Percentiles rank a stretch among this genome's conserved stretches.
These are phyloP conservation scores for Ophion ellenae DNA, from an alignment of 2,888 invertebrate species.

Conservation along the genomic window DNA sequence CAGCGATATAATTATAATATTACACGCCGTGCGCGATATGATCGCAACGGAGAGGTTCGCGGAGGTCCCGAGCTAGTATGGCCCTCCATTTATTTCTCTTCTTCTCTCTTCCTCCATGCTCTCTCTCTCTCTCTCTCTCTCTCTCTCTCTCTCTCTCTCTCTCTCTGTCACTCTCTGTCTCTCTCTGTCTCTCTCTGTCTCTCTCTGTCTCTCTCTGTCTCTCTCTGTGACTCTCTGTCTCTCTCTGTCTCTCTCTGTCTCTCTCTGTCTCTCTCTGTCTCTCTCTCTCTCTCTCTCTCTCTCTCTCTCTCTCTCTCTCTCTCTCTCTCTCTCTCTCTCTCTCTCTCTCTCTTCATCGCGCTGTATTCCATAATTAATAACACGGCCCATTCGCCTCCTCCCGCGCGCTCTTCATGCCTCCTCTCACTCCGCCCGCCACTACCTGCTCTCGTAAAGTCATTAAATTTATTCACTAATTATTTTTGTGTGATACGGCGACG, in stretches of 20 bases:
- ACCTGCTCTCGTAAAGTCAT: slow-evolving; percentile 69
- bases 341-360: slow-evolving; percentile 49
- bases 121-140: slow-evolving; percentile 55
- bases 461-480: slow-evolving; percentile 76
- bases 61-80: slow-evolving; percentile 58
- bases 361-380: slow-evolving; percentile 68
- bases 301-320: slow-evolving; percentile 56
- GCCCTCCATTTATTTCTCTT: slow-evolving; percentile 55
- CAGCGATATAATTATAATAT: slow-evolving; percentile 78
- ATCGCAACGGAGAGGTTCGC: slow-evolving; percentile 67
- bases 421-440: slow-evolving; percentile 30
- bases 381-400: slow-evolving; percentile 51
- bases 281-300: slow-evolving; percentile 58
- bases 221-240: too few species aligned
- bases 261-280: too few species aligned
- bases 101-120: background rate
- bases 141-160: slow-evolving; percentile 37
- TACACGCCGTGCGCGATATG: slow-evolving; percentile 74
- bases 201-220: too few species aligned
- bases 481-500: slow-evolving; percentile 55
- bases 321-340: slow-evolving; percentile 48
- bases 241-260: too few species aligned
- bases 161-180: too few species aligned
- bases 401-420: slow-evolving; percentile 14
- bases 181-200: too few species aligned